Evolutionary conservation across 35 echinoderm and acorn worm species (phyloP), one percentile per base, ranked within the genome.

Genomic region (Lytechinus pictus): DNA sequence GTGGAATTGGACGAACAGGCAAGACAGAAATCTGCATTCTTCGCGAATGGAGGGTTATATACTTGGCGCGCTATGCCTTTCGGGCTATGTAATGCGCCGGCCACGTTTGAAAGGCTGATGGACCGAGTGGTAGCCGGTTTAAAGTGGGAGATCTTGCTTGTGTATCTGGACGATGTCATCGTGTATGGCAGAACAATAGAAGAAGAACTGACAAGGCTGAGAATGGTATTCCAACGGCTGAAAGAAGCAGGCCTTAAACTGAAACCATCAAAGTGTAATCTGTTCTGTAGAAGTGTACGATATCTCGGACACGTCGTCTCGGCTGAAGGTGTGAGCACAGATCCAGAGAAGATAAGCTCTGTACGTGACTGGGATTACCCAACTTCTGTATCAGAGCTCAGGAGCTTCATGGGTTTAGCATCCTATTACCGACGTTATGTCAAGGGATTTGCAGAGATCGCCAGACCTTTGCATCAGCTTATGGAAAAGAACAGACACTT

Each of bases 141-240:
- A 28, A 94, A 92, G 13, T 97, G 94, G 94, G 89, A 92, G 16
- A 89, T 88, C 13, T 87, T 95, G n/a, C 95, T 97, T 54, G 96
- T 97, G 19, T 97, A 94, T 58, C 57, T 96, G 14, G 94, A 97
- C 66, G 94, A 95, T 33, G 86, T 97, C 4, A 97, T 95, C 11
- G 91, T 97, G 28, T 14, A 66, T 66, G 94, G 95, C 1, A 61
- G 52, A 16, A 95, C 87, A 52, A 87, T 97, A 58, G 11, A 86
- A n/a, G n/a, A n/a, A 21, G 91, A 97, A n/a, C 54, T 94, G 60
- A 8, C 29, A 5, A 13, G 60, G 57, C 27, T 97, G 5, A 57
- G 28, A 27, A 11, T 79, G 53, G 94, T 95, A 10, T 95, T 97
- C 54, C 86, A 21, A 13, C 14, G 87, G 56, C 52, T 95, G 51